Evolutionary conservation across 2,113 vertebrate species (phyloP).

Genomic region (Ctenodactylus gundi): DNA sequence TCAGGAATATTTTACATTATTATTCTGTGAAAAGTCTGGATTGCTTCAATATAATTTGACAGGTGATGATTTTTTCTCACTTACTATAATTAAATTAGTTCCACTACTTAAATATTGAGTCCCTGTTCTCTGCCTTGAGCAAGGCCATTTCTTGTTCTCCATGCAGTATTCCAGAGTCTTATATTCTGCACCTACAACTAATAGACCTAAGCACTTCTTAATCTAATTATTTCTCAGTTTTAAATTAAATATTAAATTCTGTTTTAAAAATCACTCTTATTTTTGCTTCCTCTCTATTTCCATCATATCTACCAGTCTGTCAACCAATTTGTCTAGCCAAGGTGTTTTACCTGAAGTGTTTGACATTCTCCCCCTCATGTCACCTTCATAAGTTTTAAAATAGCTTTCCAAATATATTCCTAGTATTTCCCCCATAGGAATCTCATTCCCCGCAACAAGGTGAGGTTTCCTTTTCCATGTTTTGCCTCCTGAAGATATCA

Average conservation of each 20-base stretch:
- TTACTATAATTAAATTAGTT: not conserved
- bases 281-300: not conserved
- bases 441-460: constrained; percentile 13
- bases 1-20: not conserved
- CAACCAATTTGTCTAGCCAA: not conserved
- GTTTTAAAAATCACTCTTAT: not conserved
- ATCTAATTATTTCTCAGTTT: not conserved
- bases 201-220: not conserved
- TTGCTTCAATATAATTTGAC: not conserved
- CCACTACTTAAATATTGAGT: not conserved
- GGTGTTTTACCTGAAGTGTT: not conserved
- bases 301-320: not conserved
- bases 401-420: constrained; percentile 37
- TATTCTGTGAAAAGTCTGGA: not conserved
- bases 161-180: not conserved
- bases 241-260: not conserved
- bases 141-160: not conserved
- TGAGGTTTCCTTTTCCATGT: constrained; percentile 45
- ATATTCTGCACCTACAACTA: not conserved
- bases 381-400: not conserved
- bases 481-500: not conserved
- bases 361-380: not conserved
- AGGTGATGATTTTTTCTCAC: not conserved
- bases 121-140: not conserved
- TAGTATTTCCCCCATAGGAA: not conserved